Base-by-base conservation (phyloP, 2,888 invertebrate genomes). In the Eulithis testata region DNA sequence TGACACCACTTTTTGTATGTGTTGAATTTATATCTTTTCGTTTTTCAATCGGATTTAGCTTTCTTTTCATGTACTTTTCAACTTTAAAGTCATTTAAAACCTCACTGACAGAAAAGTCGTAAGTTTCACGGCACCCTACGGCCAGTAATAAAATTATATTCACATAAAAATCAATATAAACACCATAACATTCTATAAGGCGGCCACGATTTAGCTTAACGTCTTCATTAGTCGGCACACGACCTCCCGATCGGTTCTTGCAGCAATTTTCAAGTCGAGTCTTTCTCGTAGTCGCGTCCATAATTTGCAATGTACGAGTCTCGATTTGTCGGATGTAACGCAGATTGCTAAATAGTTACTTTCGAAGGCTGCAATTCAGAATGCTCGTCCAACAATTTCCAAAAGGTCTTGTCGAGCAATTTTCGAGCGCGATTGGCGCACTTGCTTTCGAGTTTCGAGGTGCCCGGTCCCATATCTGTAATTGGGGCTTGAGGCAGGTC, bases 131-230 rank as follows among this genome's bases (percentile, higher is more conserved):
- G 80, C 83, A 81, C 84, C 84, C 80, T 83, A 79, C 53, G 76
- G 73, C 76, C 69, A 71, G 74, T 82, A 81, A 87, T 88, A 85
- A 87, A 88, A 89, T 87, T 85, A 89, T 85, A 80, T 80, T 85
- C 86, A 79, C 84, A 87, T 90, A 88, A 93, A 88, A 90, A 89
- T 91, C 90, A 90, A 91, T 90, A 87, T 86, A 85, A 85, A 84
- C 81, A 85, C 81, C 79, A 83, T 86, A 87, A 88, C 78, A 84
- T 84, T 87, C 81, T 84, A 83, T 84, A 85, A 80, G 72, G 78
- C 79, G 74, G 81, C 82, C 84, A 85, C 87, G 87, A 85, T 85
- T 89, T 86, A 83, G 80, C 82, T 88, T 88, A 90, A 92, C 88
- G 88, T 91, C 91, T 92, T 91, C 89, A 92, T 92, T 90, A 90